These are phyloP conservation scores for Philopotamus ludificatus DNA, from an alignment of 1,140 invertebrate genomes.

Conservation along the genomic window DNA sequence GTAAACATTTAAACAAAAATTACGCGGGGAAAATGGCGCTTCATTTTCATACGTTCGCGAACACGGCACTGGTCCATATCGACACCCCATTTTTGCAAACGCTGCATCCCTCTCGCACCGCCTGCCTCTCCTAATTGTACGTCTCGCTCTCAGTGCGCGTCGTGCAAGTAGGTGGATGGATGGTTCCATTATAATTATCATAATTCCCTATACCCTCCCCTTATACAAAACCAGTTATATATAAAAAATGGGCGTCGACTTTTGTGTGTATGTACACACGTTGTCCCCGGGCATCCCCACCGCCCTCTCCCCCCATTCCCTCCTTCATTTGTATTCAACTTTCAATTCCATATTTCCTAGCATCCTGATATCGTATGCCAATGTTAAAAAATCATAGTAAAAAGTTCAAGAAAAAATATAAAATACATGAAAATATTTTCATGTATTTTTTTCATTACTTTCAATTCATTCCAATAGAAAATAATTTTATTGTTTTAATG, in stretches of 20 bases:
- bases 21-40: too few relatives aligned
- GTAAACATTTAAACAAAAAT: too few relatives aligned
- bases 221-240: conserved; percentile 12
- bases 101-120: not conserved
- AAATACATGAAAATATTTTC: too few relatives aligned
- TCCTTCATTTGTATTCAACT: conserved; percentile 36
- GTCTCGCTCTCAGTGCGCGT: not conserved
- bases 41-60: too few relatives aligned
- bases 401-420: too few relatives aligned
- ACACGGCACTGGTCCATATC: not conserved
- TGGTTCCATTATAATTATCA: conserved; percentile 39
- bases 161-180: conserved; percentile 13
- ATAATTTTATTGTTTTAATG: too few relatives aligned
- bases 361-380: conserved; percentile 9
- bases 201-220: conserved; percentile 15
- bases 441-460: too few relatives aligned
- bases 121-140: not conserved
- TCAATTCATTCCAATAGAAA: too few relatives aligned
- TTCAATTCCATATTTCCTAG: conserved; percentile 37
- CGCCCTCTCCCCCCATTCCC: not conserved
- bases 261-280: conserved; percentile 21
- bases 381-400: too few relatives aligned
- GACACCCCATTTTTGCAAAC: not conserved
- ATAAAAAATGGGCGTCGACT: conserved; percentile 28
- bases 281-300: not conserved